Base-by-base conservation (phyloP, 2,113 vertebrate genomes). In the Aix galericulata region DNA sequence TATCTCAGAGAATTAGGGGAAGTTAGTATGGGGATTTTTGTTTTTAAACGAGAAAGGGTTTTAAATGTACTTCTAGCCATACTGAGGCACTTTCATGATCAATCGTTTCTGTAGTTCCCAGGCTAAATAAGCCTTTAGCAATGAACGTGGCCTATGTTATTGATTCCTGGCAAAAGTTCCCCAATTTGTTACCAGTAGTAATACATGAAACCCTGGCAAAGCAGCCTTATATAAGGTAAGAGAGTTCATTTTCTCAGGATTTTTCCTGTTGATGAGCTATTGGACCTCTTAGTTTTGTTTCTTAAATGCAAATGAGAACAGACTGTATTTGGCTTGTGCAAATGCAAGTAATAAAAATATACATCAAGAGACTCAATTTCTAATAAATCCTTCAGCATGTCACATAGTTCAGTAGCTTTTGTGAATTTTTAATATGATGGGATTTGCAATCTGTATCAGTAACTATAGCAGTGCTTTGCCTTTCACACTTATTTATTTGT, bases 331-430 rank as follows among this genome's bases (percentile, higher is more conserved):
- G 88, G 23, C 58, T 17, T 68, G 17, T 84, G 62, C 62, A 84
- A 93, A 79, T 32, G 56, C 29, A 63, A 44, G 27, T 86, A 89
- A 66, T 80, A 62, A 79, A 78, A 87, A 67, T 25, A 13, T 62
- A 66, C 34, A 21, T 82, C 59, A 59, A 67, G 74, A 87, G 17
- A 52, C 38, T 71, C 1, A 46, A 11, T 82, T 94, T 26, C 38
- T 67, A 40, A 82, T 74, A 89, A 94, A 73, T 59, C 26, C 64
- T 73, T 85, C 79, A 87, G 69, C 67, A 58, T 77, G 3, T 60
- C 62, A 60, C 63, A 36, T 53, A 87, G 82, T 96, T 94, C 92
- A 92, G 62, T 92, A 86, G 69, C 80, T 93, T 96, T 6, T 82
- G 46, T 95, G 76, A 95, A 87, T 97, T 93, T 88, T 80, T 94